Conservation (phyloP, 2,113 vertebrate genomes). For the Epinephelus lanceolatus region DNA sequence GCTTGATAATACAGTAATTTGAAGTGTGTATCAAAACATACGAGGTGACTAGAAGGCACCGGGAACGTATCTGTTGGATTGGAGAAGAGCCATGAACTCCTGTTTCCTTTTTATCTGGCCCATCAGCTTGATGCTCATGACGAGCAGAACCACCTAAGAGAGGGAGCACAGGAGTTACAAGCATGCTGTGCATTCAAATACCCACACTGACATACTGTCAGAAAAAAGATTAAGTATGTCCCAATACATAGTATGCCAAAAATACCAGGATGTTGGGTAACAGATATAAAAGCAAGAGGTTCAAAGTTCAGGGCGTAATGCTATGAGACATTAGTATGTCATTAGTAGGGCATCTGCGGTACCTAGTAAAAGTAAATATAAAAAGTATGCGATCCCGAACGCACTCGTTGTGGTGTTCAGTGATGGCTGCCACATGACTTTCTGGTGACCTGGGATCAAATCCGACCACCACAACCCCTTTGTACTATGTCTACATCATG, state of each 20-base stretch:
- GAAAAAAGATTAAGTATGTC: too few relatives aligned
- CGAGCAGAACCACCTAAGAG: conserved; percentile 71
- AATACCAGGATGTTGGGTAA: too few relatives aligned
- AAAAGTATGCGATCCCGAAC: too few relatives aligned
- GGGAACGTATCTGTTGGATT: conserved; percentile 78
- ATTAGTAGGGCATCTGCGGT: too few relatives aligned
- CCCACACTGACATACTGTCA: too few relatives aligned
- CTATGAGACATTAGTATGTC: too few relatives aligned
- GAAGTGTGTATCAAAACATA: conserved; percentile 49
- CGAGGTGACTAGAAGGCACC: conserved; percentile 75
- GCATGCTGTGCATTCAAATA: too few relatives aligned
- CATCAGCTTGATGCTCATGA: conserved; percentile 81
- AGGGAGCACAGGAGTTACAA: conserved; percentile 5
- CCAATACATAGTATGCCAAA: too few relatives aligned
- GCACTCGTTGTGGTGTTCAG: neutral
- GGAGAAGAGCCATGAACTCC: conserved; percentile 78
- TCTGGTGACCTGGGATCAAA: neutral
- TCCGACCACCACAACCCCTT: neutral
- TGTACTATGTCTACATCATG: neutral
- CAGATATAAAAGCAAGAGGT: too few relatives aligned
- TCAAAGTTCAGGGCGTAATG: too few relatives aligned
- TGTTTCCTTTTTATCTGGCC: conserved; percentile 78
- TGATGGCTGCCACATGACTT: neutral
- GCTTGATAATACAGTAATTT: conserved; percentile 23
- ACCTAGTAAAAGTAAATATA: too few relatives aligned